Evolutionary conservation across 2,888 invertebrate genomes (phyloP).

Genomic region (Melipona beecheii): DNA sequence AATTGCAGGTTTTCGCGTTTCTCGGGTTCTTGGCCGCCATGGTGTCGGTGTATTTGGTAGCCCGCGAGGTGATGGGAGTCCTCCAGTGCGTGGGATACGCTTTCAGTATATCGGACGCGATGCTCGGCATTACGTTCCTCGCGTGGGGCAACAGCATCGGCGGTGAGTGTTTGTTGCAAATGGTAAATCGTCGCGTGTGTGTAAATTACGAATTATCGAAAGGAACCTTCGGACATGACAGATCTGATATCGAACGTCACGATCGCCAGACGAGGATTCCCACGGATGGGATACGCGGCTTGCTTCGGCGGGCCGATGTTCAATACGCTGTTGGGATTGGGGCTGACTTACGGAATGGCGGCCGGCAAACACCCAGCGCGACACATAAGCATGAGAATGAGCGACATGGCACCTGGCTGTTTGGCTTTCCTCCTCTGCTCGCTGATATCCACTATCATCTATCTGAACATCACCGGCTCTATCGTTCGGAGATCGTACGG

Average conservation of each 20-base stretch:
- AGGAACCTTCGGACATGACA: conserved; percentile 61
- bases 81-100: conserved; percentile 86
- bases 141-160: conserved; percentile 89
- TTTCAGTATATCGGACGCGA: conserved; percentile 86
- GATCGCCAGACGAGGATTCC: conserved; percentile 87
- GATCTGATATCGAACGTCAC: conserved; percentile 87
- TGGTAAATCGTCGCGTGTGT: no score
- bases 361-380: conserved; percentile 62
- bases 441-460: conserved; percentile 83
- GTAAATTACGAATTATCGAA: no score
- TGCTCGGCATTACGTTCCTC: conserved; percentile 87
- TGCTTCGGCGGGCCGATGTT: conserved; percentile 89
- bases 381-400: conserved; percentile 77
- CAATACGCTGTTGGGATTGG: conserved; percentile 85
- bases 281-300: conserved; percentile 88
- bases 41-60: conserved; percentile 86
- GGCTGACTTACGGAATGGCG: conserved; percentile 81
- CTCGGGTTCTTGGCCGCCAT: conserved; percentile 86
- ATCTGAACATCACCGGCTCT: conserved; percentile 84
- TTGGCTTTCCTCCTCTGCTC: conserved; percentile 84
- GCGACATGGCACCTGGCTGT: conserved; percentile 84
- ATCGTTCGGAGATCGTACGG: conserved; percentile 84
- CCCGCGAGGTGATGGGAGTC: conserved; percentile 87
- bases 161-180: conserved; percentile 72
- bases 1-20: conserved; percentile 84